A percentile compares a stretch with the other conserved stretches of the same genome.
Evolutionary conservation across 2,888 invertebrate genomes (phyloP).

Genomic region (Drosophila emarginata): DNA sequence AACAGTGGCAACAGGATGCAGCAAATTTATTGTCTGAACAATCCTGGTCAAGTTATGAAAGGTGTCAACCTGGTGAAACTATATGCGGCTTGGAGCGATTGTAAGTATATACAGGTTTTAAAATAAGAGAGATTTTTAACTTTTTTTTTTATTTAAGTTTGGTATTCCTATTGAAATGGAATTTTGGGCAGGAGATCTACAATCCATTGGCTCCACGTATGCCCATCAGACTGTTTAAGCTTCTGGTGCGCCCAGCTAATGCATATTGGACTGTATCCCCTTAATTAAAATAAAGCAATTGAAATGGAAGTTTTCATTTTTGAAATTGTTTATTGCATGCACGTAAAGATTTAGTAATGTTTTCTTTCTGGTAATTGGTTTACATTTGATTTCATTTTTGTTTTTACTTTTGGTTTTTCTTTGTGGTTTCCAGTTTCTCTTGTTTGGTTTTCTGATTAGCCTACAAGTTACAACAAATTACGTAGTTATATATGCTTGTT

Average conservation of each 20-base stretch:
- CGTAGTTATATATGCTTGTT: conserved; percentile 56
- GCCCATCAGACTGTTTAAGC: conserved; percentile 21
- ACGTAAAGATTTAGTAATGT: conserved; percentile 74
- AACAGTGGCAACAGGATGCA: conserved; percentile 20
- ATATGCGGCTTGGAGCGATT: conserved; percentile 16
- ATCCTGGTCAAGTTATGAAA: conserved; percentile 7
- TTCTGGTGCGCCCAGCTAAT: conserved; percentile 22
- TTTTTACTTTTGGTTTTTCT: conserved; percentile 16
- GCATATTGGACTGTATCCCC: conserved; percentile 20
- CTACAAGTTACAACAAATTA: conserved; percentile 72
- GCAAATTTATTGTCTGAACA: background rate
- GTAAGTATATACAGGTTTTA: conserved; percentile 8
- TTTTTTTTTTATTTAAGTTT: background rate
- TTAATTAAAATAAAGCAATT: background rate
- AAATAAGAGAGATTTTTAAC: too few species aligned
- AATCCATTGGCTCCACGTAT: conserved; percentile 13
- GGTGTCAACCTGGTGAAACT: background rate
- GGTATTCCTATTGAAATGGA: conserved; percentile 34
- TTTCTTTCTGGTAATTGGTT: conserved; percentile 42
- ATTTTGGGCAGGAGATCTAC: background rate
- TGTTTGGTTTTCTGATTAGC: conserved; percentile 43
- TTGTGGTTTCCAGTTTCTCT: conserved; percentile 15
- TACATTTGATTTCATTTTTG: conserved; percentile 35
- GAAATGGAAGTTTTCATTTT: conserved; percentile 23
- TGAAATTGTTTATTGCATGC: conserved; percentile 76